Percentiles rank a stretch among this genome's conserved stretches.
Evolutionary conservation across 2,888 invertebrate genomes (phyloP).

Genomic region (Trissonchulus latispiculum): DNA sequence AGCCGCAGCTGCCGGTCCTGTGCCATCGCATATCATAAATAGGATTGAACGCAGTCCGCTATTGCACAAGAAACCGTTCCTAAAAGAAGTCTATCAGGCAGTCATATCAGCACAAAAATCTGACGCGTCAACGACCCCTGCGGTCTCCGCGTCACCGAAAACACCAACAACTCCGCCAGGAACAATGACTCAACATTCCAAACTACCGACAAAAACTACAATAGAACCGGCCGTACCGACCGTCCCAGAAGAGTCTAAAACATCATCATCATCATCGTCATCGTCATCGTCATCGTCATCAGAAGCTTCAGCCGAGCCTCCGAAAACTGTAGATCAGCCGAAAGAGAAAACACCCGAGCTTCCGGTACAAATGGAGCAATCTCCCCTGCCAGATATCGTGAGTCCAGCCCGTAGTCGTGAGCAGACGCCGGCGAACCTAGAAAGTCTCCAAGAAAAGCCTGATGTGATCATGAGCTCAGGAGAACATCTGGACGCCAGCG

Average conservation of each 20-base stretch:
- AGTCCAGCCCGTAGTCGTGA: not conserved
- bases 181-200: not conserved
- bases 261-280: too few species aligned
- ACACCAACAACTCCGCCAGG: not conserved
- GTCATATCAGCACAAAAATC: slow-evolving; percentile 18
- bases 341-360: too few species aligned
- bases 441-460: not conserved
- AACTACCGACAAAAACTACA: not conserved
- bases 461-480: not conserved
- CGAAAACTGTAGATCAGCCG: not conserved
- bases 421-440: not conserved
- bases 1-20: slow-evolving; percentile 16
- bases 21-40: slow-evolving; percentile 10
- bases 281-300: too few species aligned
- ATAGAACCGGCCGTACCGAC: not conserved
- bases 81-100: slow-evolving; percentile 22
- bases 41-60: slow-evolving; percentile 12
- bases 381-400: too few species aligned
- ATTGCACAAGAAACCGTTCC: slow-evolving; percentile 18
- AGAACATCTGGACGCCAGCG: not conserved
- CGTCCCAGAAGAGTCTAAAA: not conserved
- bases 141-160: not conserved
- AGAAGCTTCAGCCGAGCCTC: not conserved
- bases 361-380: too few species aligned
- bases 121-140: not conserved